Conservation (phyloP, 2,113 vertebrate species). For the Accipiter virgatus region DNA sequence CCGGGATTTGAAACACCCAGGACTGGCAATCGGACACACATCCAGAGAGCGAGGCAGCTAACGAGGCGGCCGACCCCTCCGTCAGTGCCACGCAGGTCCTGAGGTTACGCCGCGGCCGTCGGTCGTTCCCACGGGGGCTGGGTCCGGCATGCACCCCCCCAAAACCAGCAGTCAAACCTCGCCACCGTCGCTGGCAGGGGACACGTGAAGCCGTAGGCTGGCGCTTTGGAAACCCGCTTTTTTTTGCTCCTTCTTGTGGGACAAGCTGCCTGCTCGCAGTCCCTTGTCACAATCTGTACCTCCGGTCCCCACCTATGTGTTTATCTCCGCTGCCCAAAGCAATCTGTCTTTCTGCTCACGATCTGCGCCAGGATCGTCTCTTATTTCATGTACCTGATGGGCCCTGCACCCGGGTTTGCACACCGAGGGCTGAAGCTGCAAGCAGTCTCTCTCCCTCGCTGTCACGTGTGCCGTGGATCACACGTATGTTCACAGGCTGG, state of each 20-base stretch:
- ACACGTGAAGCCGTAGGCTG: rapidly evolving
- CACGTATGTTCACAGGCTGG: rapidly evolving
- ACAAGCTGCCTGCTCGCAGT: not conserved
- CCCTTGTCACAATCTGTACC: not conserved
- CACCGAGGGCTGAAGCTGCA: rapidly evolving
- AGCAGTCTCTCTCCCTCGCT: not conserved
- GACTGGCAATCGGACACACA: not conserved
- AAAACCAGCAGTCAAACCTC: not conserved
- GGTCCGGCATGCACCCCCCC: not conserved
- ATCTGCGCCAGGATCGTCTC: rapidly evolving
- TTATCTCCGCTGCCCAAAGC: not conserved
- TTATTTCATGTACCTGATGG: rapidly evolving
- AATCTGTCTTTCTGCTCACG: not conserved
- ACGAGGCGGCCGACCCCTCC: not conserved
- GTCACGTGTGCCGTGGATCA: rapidly evolving
- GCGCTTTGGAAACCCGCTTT: not conserved
- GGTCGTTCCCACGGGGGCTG: rapidly evolving
- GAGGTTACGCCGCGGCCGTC: rapidly evolving
- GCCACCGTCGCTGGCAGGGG: rapidly evolving
- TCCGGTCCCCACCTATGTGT: not conserved
- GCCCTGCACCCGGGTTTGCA: not conserved
- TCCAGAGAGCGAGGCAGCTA: rapidly evolving
- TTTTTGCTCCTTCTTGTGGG: not conserved
- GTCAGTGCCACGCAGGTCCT: not conserved
- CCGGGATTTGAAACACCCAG: rapidly evolving